A percentile compares a stretch with the other conserved stretches of the same genome.
These are phyloP conservation scores for Hetaerina titia DNA, from an alignment of 2,888 invertebrate species.

Conservation along the genomic window DNA sequence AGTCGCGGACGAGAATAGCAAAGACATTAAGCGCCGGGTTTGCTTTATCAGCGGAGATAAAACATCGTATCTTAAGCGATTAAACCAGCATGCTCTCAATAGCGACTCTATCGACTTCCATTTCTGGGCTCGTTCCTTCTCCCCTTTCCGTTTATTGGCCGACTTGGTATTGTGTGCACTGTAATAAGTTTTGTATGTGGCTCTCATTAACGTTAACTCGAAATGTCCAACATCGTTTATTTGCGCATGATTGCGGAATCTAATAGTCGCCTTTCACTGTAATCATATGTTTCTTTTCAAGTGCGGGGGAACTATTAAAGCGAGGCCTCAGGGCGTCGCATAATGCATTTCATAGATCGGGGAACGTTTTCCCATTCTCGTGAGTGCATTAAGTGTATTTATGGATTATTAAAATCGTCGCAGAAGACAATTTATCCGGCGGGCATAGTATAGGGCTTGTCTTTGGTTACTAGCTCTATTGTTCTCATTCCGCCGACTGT, in stretches of 20 bases:
- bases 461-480: too few relatives aligned
- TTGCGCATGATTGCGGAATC: not conserved
- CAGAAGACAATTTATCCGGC: too few relatives aligned
- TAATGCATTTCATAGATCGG: not conserved
- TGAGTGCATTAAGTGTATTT: too few relatives aligned
- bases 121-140: not conserved
- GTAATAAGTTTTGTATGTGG: not conserved
- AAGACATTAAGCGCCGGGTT: not conserved
- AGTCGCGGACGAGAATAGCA: constrained; percentile 19
- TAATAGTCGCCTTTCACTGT: not conserved
- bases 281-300: not conserved
- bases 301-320: not conserved
- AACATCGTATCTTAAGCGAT: constrained; percentile 20
- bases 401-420: too few relatives aligned
- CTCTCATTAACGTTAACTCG: not conserved
- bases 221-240: not conserved
- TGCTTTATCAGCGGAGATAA: constrained; percentile 9
- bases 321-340: not conserved
- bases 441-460: too few relatives aligned
- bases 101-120: not conserved
- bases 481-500: too few relatives aligned
- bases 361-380: too few relatives aligned
- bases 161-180: not conserved
- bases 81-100: constrained; percentile 1
- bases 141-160: not conserved